Conservation (phyloP, 2,113 vertebrate species). For the Balaenoptera acutorostrata region DNA sequence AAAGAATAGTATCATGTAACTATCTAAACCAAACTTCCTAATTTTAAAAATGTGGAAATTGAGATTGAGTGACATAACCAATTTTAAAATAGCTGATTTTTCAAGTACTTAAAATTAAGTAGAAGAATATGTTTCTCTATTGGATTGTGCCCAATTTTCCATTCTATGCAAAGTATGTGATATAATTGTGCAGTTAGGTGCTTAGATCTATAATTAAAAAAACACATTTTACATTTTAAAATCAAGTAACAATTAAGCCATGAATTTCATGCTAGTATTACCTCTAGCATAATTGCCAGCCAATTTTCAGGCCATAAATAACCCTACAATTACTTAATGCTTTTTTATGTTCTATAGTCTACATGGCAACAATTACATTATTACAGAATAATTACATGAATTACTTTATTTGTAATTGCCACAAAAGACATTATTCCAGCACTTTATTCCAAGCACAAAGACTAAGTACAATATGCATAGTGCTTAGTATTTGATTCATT, state of each 20-base stretch:
- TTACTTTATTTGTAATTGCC: constrained; percentile 61
- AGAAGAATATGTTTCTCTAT: background rate
- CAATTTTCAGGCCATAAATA: constrained; percentile 73
- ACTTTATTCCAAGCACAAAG: constrained; percentile 29
- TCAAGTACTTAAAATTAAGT: constrained; percentile 10
- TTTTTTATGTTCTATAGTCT: constrained; percentile 62
- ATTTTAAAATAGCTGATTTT: constrained; percentile 9
- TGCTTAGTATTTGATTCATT: background rate
- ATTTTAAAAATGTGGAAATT: background rate
- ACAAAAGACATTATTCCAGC: constrained; percentile 42
- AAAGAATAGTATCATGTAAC: background rate
- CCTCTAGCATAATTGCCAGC: constrained; percentile 53
- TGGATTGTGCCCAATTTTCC: constrained; percentile 7
- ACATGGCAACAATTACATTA: constrained; percentile 58
- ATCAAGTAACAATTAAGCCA: constrained; percentile 68
- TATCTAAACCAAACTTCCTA: background rate
- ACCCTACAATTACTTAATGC: constrained; percentile 56
- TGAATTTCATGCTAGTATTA: constrained; percentile 56
- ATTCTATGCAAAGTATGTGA: background rate
- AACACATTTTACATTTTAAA: constrained; percentile 58
- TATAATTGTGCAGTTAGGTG: constrained; percentile 43
- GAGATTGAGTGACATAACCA: background rate
- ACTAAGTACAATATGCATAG: background rate
- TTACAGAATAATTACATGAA: constrained; percentile 68
- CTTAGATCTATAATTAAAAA: constrained; percentile 45